Percentiles rank a stretch among this genome's conserved stretches.
These are phyloP conservation scores for Theretra japonica DNA, from an alignment of 2,888 invertebrate species.

Conservation along the genomic window DNA sequence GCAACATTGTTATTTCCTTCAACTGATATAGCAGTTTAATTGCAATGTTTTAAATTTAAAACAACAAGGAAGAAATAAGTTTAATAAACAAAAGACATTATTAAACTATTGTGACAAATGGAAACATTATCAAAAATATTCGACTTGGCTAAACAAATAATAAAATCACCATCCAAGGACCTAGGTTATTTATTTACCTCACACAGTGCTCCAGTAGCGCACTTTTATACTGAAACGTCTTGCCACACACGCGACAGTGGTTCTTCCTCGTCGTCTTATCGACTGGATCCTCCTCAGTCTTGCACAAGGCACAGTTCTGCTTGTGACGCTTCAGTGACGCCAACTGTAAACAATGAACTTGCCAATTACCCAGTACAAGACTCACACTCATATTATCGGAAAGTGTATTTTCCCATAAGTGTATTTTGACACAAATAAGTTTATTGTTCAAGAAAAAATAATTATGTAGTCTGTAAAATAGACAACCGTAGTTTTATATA, in stretches of 20 bases:
- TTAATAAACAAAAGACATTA: neutral
- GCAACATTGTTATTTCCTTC: conserved; percentile 2
- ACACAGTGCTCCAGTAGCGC: conserved; percentile 69
- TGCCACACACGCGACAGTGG: conserved; percentile 68
- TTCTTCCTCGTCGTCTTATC: conserved; percentile 60
- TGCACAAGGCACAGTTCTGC: conserved; percentile 54
- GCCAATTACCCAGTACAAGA: too few species aligned
- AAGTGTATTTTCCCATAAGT: too few species aligned
- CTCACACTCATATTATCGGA: too few species aligned
- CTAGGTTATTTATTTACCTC: conserved; percentile 57
- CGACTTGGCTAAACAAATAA: too few species aligned
- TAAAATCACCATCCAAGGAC: too few species aligned
- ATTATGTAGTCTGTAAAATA: too few species aligned
- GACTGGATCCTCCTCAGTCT: conserved; percentile 35
- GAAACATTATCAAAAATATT: too few species aligned
- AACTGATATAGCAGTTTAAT: neutral
- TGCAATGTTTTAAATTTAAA: neutral
- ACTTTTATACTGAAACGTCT: conserved; percentile 70
- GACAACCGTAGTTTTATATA: too few species aligned
- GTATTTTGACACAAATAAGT: too few species aligned
- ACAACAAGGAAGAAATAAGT: neutral
- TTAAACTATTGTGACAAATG: neutral
- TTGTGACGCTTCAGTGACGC: conserved; percentile 72
- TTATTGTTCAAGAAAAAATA: too few species aligned
- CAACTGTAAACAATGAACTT: conserved; percentile 50